Conservation (phyloP, 2,888 invertebrate species). For the Clusia tigrina region DNA sequence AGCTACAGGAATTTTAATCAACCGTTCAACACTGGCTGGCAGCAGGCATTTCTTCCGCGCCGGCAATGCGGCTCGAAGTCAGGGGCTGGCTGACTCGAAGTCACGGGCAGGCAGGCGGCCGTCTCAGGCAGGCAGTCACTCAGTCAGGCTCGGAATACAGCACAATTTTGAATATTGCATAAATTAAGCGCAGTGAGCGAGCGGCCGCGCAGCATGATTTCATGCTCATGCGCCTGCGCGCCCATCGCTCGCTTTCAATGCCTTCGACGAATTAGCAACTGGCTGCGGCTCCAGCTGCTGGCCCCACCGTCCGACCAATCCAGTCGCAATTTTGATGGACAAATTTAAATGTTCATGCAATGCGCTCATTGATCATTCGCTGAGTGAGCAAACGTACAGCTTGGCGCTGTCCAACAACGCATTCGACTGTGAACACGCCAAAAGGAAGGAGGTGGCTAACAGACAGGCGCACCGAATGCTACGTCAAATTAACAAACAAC, state of each 20-base stretch:
- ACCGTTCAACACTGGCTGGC: conserved; percentile 57
- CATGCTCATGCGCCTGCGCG: not conserved
- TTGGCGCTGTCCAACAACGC: not conserved
- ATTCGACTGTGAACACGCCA: not conserved
- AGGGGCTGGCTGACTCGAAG: too few relatives aligned
- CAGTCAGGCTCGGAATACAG: conserved; percentile 6
- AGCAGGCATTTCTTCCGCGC: too few relatives aligned
- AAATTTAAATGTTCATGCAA: conserved; percentile 57
- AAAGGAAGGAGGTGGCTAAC: not conserved
- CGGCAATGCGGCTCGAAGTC: too few relatives aligned
- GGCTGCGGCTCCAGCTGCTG: not conserved
- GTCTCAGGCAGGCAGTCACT: conserved; percentile 24
- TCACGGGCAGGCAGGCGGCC: too few relatives aligned
- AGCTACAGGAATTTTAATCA: conserved; percentile 63
- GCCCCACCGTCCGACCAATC: not conserved
- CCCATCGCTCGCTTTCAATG: too few relatives aligned
- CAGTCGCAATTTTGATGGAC: conserved; percentile 37
- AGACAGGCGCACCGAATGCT: conserved; percentile 3
- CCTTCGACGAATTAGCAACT: not conserved
- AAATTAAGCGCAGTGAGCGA: conserved; percentile 10
- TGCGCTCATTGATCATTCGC: conserved; percentile 52
- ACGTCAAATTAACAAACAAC: conserved; percentile 11
- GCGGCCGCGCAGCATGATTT: conserved; percentile 2
- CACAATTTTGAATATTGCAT: conserved; percentile 11
- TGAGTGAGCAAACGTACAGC: not conserved